Evolutionary conservation across 2,888 invertebrate species (phyloP), one percentile per base, ranked within the genome.

Genomic region (Helobdella robusta): DNA sequence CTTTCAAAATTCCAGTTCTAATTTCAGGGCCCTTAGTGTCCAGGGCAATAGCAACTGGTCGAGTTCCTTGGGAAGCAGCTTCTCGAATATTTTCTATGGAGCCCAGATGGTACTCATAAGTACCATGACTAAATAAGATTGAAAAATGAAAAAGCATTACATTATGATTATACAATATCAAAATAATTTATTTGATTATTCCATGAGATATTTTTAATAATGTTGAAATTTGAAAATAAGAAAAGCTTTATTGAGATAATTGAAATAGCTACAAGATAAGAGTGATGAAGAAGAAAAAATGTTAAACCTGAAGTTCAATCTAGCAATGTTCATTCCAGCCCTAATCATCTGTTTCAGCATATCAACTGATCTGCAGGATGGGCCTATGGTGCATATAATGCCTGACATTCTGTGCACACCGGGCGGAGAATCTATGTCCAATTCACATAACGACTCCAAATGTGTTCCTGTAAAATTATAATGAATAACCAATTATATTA

Each of bases 21-120:
- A 97, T 98, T 82, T 97, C 97, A 0, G 97, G 95, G 2, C 97
- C 97, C 80, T 97, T 97, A 11, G 97, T 98, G 76, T 98, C 97
- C 69, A 98, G 82, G 44, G 97, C 97, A 77, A 98, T 90, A 50
- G 93, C 97, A 54, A 95, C 84, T 0, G 93, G 88, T 18, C 71
- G 35, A 11, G 23, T 30, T 15, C 61, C 44, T 70, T 86, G 88
- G 70, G 86, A 88, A 8, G 54, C 61, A 72, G 84, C 82, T 23
- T 66, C 59, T 23, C 93, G 85, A 65, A 94, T 87, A 81, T 94
- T 93, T 70, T 84, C 84, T 74, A 95, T 91, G 25, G 93, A 93
- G 75, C 87, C 88, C 0, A 86, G 89, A 72, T 81, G 81, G 68
- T 81, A 81, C 82, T 62, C 66, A 11, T 66, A 30, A 11, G 66